Evolutionary conservation across 2,113 vertebrate species (phyloP), one percentile per base, ranked within the genome.

Genomic region (Phyllopteryx taeniolatus): DNA sequence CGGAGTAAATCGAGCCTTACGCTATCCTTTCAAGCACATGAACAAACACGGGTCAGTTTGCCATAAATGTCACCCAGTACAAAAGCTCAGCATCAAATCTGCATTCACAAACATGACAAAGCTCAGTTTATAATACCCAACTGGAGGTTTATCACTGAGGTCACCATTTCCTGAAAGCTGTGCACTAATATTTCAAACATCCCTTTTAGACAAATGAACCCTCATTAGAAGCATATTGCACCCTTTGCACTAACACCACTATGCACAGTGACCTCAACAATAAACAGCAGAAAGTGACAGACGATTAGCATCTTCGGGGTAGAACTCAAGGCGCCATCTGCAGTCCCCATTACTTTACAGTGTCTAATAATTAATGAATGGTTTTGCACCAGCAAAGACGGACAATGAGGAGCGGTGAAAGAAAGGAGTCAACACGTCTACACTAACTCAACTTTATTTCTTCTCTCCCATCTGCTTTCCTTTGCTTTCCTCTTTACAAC

Each of bases 371-470:
- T 66, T 39, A 39, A 56, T 33, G 54, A 39, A n/a, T 44, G 74
- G 46, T 54, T 51, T 68, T 78, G 85, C 86, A 63, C 68, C 59
- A 75, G 19, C 60, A 63, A 72, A 49, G 70, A 54, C 70, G 5
- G 53, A 60, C 35, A 61, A 47, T 27, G 57, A 68, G 61, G 31
- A 51, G 14, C 65, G 10, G 9, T 73, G 74, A 63, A 74, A 47
- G 3, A 59, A 71, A 53, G 51, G 33, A 68, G 71, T 84, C 79
- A 66, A 81, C 84, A 85, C 63, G 53, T 84, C 70, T 71, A 74
- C 72, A 79, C 77, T 76, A 82, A 86, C 75, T 81, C 81, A 75
- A 47, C 44, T 63, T 83, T 82, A 84, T 79, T 82, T 72, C 27
- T 54, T 85, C 71, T 79, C 54, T 85, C 85, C 77, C 80, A 81